Base-by-base conservation (phyloP, 2,797 vertebrate species). In the Siniperca undulata region DNA sequence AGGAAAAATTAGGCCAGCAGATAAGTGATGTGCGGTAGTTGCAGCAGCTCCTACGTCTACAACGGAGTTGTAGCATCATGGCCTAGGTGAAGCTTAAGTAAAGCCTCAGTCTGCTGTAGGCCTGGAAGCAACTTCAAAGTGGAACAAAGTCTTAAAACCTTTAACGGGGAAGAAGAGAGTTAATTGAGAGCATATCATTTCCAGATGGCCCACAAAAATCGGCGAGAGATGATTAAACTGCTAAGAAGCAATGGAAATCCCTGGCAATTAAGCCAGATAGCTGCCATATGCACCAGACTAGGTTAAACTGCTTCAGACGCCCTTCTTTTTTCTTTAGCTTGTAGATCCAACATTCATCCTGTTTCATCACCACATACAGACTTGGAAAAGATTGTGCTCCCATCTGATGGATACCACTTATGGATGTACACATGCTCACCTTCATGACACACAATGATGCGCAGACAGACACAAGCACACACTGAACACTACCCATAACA, bases 161-260 rank as follows among this genome's bases (percentile, higher is more conserved):
- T 87, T 84, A 94, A 93, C 70, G 70, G 83, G 83, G 88, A 92
- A 88, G 89, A 93, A 84, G 85, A 91, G 86, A 94, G 91, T 93
- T 94, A 94, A 95, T 95, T 94, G 92, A 93, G 92, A 91, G 91
- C 93, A 86, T 91, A 94, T 94, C 78, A 93, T 92, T 94, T 95
- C 94, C 95, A 96, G 94, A 95, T 95, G 94, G 89, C 84, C 68
- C 74, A 80, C 81, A 91, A 90, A 92, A 92, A 88, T 86, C 40
- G 77, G 82, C 36, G 74, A 92, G 87, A 93, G 87, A 93, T 93
- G 92, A 95, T 95, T 94, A 95, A 94, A 91, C 90, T 91, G 87
- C 86, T 89, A 87, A 91, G 89, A 89, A 92, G 91, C 90, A 85
- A 91, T 94, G 93, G 94, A 95, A 95, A 94, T 93, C 92, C 92